Conservation (phyloP, 2,113 vertebrate genomes). For the Etheostoma cragini region DNA sequence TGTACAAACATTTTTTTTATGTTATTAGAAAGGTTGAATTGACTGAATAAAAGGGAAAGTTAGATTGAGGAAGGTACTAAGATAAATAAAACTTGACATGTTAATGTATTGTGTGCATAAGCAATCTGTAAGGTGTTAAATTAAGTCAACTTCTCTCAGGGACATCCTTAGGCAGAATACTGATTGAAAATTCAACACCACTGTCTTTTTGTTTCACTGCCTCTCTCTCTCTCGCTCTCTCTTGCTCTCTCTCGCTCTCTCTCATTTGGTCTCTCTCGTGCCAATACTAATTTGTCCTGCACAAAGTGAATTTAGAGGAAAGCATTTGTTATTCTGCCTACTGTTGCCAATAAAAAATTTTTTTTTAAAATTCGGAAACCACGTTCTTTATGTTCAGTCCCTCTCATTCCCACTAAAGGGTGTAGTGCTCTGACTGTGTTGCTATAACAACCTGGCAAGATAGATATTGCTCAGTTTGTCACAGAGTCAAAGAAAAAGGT, state of each 20-base stretch:
- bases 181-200: conserved; percentile 55
- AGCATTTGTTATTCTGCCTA: conserved; percentile 32
- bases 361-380: conserved; percentile 14
- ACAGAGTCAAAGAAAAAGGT: conserved; percentile 29
- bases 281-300: conserved; percentile 70
- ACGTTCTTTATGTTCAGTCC: conserved; percentile 48
- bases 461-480: conserved; percentile 52
- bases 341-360: conserved; percentile 36
- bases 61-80: background rate
- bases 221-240: background rate
- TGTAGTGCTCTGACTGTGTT: conserved; percentile 68
- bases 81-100: background rate
- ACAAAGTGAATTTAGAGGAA: conserved; percentile 69
- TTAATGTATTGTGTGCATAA: background rate
- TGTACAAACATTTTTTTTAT: background rate
- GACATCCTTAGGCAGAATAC: conserved; percentile 50
- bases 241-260: background rate
- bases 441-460: conserved; percentile 72
- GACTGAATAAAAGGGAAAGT: background rate
- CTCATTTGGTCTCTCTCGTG: conserved; percentile 26
- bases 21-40: background rate
- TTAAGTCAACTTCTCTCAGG: conserved; percentile 29
- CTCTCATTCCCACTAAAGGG: conserved; percentile 43
- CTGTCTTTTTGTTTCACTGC: conserved; percentile 54
- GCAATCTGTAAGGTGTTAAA: background rate